Base-by-base conservation (phyloP, 2,888 invertebrate species). In the Penaeus monodon region DNA sequence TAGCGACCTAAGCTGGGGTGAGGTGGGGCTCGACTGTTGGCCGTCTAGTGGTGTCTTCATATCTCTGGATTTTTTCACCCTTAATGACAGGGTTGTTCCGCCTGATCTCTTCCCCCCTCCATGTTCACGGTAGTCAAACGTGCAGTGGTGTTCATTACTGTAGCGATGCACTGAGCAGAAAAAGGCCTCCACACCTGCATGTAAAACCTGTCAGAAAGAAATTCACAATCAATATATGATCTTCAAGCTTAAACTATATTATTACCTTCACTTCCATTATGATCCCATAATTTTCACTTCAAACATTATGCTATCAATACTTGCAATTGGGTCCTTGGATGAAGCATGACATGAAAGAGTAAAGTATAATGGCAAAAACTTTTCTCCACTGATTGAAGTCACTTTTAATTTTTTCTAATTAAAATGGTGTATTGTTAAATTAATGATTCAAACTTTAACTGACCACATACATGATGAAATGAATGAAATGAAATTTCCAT, bases 21-120 rank as follows among this genome's bases (percentile, higher is more conserved):
- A 79, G 84, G 83, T 77, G 76, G 38, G 89, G 76, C 74, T 79
- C 70, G 83, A 81, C 80, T 77, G 86, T 70, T 68, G 81, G 82
- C 74, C 65, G 68, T 86, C 88, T 89, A 88, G 81, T 82, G 76
- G 82, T 85, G 78, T 70, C 78, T 84, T 97, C 96, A 99, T 95
- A 99, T 98, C 95, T 99, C 95, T 98, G 97, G 93, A 99, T 98
- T 95, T 99, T 99, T 94, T 98, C 98, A 92, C 98, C 98, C 93
- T 98, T 97, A 92, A 99, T 98, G 93, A 99, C 98, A 92, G 99
- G 99, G 95, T 99, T 99, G 95, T 98, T 98, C 94, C 98, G 98
- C 93, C 98, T 95, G 93, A 99, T 99, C 94, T 99, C 98, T 94
- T 98, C 97, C 94, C n/a, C n/a, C 97, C 97, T 92, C 98, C 99